phyloP scores from a whole-genome alignment of 1,140 invertebrate genomes.

The Calycopis cecrops region DNA sequence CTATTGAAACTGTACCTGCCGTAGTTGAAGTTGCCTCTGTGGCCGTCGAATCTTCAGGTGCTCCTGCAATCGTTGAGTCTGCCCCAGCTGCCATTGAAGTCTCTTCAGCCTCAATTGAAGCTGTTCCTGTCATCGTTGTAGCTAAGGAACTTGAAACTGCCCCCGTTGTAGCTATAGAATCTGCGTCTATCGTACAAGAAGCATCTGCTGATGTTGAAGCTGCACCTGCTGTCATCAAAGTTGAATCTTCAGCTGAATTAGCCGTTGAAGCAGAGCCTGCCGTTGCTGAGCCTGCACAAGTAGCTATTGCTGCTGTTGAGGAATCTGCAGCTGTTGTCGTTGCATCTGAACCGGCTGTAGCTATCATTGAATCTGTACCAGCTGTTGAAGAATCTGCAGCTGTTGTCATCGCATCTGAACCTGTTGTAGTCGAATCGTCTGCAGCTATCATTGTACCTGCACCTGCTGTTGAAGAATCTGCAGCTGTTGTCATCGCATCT shows the following conservation, averaged over 20 bases:
- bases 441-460: background rate
- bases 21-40: background rate
- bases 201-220: background rate
- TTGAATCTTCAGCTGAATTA: background rate
- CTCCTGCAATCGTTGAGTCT: background rate
- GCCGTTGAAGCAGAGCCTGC: background rate
- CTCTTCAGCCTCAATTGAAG: background rate
- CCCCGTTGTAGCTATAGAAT: background rate
- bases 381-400: background rate
- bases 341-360: background rate
- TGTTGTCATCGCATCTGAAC: slow-evolving; percentile 2
- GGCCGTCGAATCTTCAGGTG: background rate
- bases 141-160: background rate
- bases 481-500: slow-evolving; percentile 29
- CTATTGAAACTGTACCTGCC: background rate
- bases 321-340: background rate
- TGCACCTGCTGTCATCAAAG: background rate
- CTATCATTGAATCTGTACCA: background rate
- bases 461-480: slow-evolving; percentile 23
- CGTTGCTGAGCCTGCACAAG: background rate
- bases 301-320: background rate
- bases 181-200: background rate
- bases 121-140: background rate
- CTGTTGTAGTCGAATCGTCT: background rate
- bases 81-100: background rate